Percentiles rank a stretch among this genome's conserved stretches.
Evolutionary conservation across 2,113 vertebrate species (phyloP).

Genomic region (Syrmaticus mikado): DNA sequence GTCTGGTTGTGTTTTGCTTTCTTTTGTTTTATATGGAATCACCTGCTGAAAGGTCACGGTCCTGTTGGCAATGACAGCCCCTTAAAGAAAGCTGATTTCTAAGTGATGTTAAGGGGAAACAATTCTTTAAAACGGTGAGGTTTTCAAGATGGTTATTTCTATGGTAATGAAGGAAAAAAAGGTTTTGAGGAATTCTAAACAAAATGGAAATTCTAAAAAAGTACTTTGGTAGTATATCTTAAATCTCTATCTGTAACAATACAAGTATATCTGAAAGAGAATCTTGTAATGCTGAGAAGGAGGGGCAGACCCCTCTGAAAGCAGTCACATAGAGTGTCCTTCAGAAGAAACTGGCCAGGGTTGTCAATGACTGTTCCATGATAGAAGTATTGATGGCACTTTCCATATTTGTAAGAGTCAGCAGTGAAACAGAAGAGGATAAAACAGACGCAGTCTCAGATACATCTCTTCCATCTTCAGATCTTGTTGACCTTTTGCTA

Average conservation of each 20-base stretch:
- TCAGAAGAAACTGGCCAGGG: not conserved
- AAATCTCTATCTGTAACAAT: not conserved
- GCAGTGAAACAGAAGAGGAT: conserved; percentile 55
- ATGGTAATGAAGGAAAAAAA: not conserved
- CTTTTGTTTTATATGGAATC: not conserved
- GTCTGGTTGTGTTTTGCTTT: not conserved
- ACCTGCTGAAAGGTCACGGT: not conserved
- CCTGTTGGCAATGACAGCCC: not conserved
- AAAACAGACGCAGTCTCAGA: conserved; percentile 31
- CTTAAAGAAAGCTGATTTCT: not conserved
- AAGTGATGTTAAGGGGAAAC: not conserved
- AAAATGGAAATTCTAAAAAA: not conserved
- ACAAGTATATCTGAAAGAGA: not conserved
- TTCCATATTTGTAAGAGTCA: conserved; percentile 35
- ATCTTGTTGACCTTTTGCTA: conserved; percentile 63
- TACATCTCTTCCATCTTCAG: conserved; percentile 67
- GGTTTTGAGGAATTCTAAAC: not conserved
- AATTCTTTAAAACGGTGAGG: not conserved
- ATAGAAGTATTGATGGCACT: conserved; percentile 23
- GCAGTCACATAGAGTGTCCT: not conserved
- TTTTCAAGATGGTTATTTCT: not conserved
- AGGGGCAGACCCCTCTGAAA: not conserved
- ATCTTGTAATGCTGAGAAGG: not conserved
- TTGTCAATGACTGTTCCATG: conserved; percentile 14
- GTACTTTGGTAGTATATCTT: not conserved